Evolutionary conservation across 2,888 invertebrate species (phyloP).

Genomic region (Melanophora roralis): DNA sequence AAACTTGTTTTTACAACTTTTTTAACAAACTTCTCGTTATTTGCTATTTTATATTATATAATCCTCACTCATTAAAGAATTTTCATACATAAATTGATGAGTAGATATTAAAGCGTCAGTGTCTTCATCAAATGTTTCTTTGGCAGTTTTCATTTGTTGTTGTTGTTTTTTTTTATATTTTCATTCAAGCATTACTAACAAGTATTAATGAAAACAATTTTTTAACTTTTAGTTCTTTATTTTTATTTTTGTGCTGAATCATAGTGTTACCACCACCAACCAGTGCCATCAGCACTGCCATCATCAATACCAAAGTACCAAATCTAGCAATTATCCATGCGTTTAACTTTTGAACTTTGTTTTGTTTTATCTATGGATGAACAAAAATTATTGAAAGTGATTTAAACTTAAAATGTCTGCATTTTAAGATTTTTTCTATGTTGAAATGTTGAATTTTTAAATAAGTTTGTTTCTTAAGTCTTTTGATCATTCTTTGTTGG

Average conservation of each 20-base stretch:
- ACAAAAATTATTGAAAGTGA: constrained; percentile 17
- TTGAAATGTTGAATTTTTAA: background rate
- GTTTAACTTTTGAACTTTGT: constrained; percentile 61
- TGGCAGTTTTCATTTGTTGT: background rate
- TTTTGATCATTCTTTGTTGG: constrained; percentile 28
- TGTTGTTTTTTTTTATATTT: constrained; percentile 22
- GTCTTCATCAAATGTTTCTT: constrained; percentile 41
- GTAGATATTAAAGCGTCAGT: constrained; percentile 15
- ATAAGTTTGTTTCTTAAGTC: constrained; percentile 40
- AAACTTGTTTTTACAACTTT: background rate
- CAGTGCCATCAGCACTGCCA: background rate
- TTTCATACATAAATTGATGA: constrained; percentile 21
- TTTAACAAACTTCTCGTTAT: constrained; percentile 4
- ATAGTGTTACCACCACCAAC: constrained; percentile 17
- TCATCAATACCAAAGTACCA: background rate
- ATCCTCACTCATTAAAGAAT: background rate
- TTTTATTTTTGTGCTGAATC: constrained; percentile 37
- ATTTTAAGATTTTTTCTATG: background rate
- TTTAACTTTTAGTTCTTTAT: constrained; percentile 12
- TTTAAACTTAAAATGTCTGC: background rate
- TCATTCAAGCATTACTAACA: constrained; percentile 56
- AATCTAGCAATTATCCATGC: constrained; percentile 57
- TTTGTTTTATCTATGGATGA: constrained; percentile 38
- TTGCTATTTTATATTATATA: constrained; percentile 1
- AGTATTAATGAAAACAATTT: constrained; percentile 44